Percentiles rank a stretch among this genome's conserved stretches.
phyloP scores from a whole-genome alignment of 2,888 invertebrate genomes.

The Stomorhina lunata region DNA sequence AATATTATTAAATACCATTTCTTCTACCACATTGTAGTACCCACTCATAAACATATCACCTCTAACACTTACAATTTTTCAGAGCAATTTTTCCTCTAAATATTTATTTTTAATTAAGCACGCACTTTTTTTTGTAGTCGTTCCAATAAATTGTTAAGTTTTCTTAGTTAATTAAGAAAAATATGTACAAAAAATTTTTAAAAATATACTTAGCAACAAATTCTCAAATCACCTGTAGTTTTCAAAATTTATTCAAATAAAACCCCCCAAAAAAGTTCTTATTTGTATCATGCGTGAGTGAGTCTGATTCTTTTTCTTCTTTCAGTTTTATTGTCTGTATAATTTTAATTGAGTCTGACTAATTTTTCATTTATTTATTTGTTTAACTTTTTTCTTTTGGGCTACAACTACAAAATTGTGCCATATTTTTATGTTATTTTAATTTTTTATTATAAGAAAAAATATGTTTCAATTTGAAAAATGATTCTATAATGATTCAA shows the following conservation, averaged over 20 bases:
- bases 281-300: not conserved
- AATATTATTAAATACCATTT: not conserved
- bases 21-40: too few relatives aligned
- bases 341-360: slow-evolving; percentile 61
- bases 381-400: not conserved
- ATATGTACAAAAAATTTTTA: too few relatives aligned
- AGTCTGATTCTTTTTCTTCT: too few relatives aligned
- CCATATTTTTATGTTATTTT: too few relatives aligned
- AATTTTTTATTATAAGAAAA: too few relatives aligned
- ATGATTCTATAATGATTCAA: slow-evolving; percentile 62
- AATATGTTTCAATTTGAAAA: slow-evolving; percentile 38
- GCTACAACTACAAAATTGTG: too few relatives aligned
- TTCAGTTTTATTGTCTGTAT: slow-evolving; percentile 30
- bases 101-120: slow-evolving; percentile 9
- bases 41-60: too few relatives aligned
- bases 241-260: too few relatives aligned
- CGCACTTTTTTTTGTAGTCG: slow-evolving; percentile 21
- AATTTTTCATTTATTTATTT: slow-evolving; percentile 49
- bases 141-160: too few relatives aligned
- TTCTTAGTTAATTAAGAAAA: not conserved
- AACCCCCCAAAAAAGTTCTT: too few relatives aligned
- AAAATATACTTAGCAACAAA: too few relatives aligned
- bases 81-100: not conserved
- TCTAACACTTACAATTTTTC: too few relatives aligned
- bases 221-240: not conserved